These are phyloP conservation scores for Callocephalon fimbriatum DNA, from an alignment of 2,113 vertebrate species.

Conservation along the genomic window DNA sequence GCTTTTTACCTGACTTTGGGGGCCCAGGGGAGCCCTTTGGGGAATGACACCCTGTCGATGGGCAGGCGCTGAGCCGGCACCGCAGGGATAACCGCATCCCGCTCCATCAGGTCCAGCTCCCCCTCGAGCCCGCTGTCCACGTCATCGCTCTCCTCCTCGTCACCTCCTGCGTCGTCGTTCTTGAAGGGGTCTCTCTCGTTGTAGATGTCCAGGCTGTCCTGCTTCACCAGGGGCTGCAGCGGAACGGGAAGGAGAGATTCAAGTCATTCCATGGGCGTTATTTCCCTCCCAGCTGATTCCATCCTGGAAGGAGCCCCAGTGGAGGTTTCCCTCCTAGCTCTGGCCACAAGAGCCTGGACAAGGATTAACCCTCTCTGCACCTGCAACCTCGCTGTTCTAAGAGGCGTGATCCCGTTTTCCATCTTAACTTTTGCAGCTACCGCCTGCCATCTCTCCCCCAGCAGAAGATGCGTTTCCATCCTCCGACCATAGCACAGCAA, in stretches of 20 bases:
- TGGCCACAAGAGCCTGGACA: neutral
- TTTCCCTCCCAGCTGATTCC: neutral
- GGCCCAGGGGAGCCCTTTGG: conserved; percentile 96
- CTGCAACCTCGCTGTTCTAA: neutral
- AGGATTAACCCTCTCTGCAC: neutral
- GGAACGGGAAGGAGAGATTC: neutral
- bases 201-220: conserved; percentile 96
- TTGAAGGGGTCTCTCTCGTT: conserved; percentile 97
- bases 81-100: conserved; percentile 83
- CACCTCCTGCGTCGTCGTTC: conserved; percentile 86
- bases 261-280: neutral
- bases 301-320: neutral
- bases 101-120: conserved; percentile 90
- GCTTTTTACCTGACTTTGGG: conserved; percentile 93
- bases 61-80: conserved; percentile 67
- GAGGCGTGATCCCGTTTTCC: neutral
- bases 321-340: neutral
- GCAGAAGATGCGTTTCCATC: neutral
- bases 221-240: conserved; percentile 90
- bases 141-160: conserved; percentile 90
- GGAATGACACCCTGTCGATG: conserved; percentile 88
- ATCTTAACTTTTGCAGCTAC: neutral
- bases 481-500: neutral
- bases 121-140: conserved; percentile 86
- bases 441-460: accelerated